Conservation (phyloP, 2,888 invertebrate genomes). For the Thysanoteuthis rhombus region DNA sequence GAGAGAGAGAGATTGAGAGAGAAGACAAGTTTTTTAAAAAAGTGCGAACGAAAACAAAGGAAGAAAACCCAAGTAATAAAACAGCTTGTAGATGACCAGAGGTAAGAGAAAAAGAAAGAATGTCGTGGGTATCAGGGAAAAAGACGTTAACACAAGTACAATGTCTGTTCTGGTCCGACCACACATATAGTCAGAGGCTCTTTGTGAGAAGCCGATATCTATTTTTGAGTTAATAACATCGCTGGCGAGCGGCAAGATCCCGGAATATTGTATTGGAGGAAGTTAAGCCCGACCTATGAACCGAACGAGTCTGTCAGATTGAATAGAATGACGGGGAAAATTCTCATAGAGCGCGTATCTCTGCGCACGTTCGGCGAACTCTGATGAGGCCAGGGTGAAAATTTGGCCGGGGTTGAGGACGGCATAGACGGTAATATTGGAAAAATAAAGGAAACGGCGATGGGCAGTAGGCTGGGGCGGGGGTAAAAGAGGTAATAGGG, state of each 20-base stretch:
- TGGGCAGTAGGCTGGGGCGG: too few relatives aligned
- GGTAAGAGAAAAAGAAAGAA: not conserved
- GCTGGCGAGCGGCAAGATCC: not conserved
- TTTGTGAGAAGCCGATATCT: constrained; percentile 12
- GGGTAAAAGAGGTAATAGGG: not conserved
- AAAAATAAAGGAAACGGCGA: not conserved
- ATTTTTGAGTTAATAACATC: constrained; percentile 12
- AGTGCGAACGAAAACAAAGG: not conserved
- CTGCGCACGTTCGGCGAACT: not conserved
- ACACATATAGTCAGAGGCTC: not conserved
- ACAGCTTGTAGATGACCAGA: too few relatives aligned
- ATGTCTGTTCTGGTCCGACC: not conserved
- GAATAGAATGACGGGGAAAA: not conserved
- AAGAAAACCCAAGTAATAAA: not conserved
- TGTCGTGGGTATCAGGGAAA: not conserved
- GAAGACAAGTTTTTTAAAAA: not conserved
- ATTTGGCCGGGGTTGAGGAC: not conserved
- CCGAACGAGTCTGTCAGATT: not conserved
- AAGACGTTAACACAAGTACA: not conserved
- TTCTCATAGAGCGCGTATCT: constrained; percentile 12
- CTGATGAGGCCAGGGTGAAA: constrained; percentile 12
- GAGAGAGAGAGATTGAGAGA: too few relatives aligned
- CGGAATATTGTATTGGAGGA: not conserved
- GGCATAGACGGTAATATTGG: not conserved
- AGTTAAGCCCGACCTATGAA: not conserved